phyloP scores from a whole-genome alignment of 2,797 vertebrate species.

The Vireo griseus region DNA sequence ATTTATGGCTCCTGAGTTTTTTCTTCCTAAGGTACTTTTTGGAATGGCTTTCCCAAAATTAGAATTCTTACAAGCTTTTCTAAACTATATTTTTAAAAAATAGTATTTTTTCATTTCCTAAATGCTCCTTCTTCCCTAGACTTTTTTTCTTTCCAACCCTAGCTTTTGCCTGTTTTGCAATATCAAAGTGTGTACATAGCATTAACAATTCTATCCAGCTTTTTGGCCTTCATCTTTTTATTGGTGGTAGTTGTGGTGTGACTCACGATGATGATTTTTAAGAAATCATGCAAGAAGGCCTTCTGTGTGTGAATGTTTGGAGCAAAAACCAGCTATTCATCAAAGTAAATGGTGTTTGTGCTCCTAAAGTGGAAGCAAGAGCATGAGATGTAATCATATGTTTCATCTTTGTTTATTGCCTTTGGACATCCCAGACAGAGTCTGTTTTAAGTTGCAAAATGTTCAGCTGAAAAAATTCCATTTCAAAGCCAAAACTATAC shows the following conservation, averaged over 20 bases:
- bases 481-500: conserved; percentile 46
- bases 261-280: neutral
- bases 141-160: neutral
- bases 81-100: neutral
- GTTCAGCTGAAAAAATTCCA: conserved; percentile 11
- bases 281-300: neutral
- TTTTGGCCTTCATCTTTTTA: neutral
- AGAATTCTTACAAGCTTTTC: neutral
- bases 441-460: conserved; percentile 32
- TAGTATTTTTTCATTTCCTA: neutral
- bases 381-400: neutral
- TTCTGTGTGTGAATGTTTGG: neutral
- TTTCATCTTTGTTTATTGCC: conserved; percentile 45
- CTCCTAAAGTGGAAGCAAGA: conserved; percentile 36
- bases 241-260: neutral
- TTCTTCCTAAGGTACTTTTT: neutral
- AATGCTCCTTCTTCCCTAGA: neutral
- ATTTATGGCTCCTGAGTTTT: neutral
- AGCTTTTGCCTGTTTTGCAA: neutral
- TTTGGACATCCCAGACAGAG: conserved; percentile 37
- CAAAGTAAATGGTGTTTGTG: conserved; percentile 4
- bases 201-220: neutral
- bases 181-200: neutral
- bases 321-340: conserved; percentile 12
- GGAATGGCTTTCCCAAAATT: neutral